These are phyloP conservation scores for Mamestra configurata DNA, from an alignment of 1,140 invertebrate species.

Conservation along the genomic window DNA sequence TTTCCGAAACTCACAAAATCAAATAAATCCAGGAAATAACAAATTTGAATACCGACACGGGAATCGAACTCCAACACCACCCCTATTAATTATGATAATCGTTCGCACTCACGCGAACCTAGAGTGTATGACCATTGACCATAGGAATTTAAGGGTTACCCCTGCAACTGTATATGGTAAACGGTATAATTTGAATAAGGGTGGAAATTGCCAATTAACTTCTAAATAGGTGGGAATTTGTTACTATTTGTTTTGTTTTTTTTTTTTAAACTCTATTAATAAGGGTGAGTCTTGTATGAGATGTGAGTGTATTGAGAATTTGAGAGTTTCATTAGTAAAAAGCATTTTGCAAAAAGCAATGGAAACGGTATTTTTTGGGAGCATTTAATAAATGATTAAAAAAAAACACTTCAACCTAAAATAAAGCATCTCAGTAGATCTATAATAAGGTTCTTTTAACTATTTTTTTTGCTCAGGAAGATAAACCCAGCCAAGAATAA, in stretches of 20 bases:
- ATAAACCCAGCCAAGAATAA: too few relatives aligned
- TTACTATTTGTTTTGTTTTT: slow-evolving; percentile 51
- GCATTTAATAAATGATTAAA: too few relatives aligned
- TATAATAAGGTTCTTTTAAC: too few relatives aligned
- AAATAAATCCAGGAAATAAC: slow-evolving; percentile 43
- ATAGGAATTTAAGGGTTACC: slow-evolving; percentile 65
- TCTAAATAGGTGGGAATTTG: slow-evolving; percentile 48
- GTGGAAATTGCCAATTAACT: slow-evolving; percentile 64
- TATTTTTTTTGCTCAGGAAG: too few relatives aligned
- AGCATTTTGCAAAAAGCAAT: too few relatives aligned
- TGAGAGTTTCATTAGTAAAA: too few relatives aligned
- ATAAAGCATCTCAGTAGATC: too few relatives aligned
- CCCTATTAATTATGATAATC: slow-evolving; percentile 59
- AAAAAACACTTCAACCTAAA: too few relatives aligned
- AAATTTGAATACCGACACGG: slow-evolving; percentile 49
- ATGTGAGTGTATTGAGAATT: not conserved
- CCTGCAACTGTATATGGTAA: slow-evolving; percentile 51
- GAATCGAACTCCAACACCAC: slow-evolving; percentile 34
- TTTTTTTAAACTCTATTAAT: slow-evolving; percentile 8
- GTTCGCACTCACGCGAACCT: slow-evolving; percentile 64
- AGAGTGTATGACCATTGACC: slow-evolving; percentile 53
- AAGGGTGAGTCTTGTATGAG: not conserved
- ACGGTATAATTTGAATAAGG: slow-evolving; percentile 46
- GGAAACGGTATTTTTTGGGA: too few relatives aligned
- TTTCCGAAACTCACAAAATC: not conserved